phyloP scores from a whole-genome alignment of 2,888 invertebrate species.

The Villa cingulata region DNA sequence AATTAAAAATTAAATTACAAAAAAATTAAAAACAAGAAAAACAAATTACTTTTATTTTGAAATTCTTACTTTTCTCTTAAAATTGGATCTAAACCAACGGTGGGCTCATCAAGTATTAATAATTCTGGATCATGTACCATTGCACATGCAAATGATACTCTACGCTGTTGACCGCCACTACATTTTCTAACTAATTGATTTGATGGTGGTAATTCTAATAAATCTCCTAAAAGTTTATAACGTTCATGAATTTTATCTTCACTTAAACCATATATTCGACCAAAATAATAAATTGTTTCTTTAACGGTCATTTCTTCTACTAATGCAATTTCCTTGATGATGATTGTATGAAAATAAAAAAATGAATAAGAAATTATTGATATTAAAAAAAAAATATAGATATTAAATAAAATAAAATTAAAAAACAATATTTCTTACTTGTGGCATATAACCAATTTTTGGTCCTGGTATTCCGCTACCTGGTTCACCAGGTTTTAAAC shows the following conservation, averaged over 20 bases:
- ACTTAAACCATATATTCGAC: constrained; percentile 67
- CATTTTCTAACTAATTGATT: constrained; percentile 51
- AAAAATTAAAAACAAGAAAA: neutral
- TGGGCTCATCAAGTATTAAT: constrained; percentile 83
- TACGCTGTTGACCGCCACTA: constrained; percentile 82
- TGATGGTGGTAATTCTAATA: constrained; percentile 63
- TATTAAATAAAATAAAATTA: neutral
- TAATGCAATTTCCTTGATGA: constrained; percentile 63
- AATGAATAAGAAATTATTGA: neutral
- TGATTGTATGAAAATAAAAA: too few relatives aligned
- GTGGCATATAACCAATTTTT: constrained; percentile 79
- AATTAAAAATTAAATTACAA: constrained; percentile 16
- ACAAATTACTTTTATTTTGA: constrained; percentile 3
- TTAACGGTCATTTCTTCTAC: constrained; percentile 67
- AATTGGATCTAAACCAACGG: constrained; percentile 86
- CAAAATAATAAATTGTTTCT: constrained; percentile 78
- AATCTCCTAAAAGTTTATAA: constrained; percentile 50
- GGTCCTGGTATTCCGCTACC: constrained; percentile 57
- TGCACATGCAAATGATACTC: constrained; percentile 80
- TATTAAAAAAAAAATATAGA: neutral
- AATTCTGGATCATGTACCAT: constrained; percentile 79
- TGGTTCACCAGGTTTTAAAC: constrained; percentile 51
- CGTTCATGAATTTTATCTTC: constrained; percentile 48
- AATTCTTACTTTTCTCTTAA: constrained; percentile 57
- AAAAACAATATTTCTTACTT: constrained; percentile 30